phyloP scores from a whole-genome alignment of 2,113 vertebrate species.

The Indicator maculatus region DNA sequence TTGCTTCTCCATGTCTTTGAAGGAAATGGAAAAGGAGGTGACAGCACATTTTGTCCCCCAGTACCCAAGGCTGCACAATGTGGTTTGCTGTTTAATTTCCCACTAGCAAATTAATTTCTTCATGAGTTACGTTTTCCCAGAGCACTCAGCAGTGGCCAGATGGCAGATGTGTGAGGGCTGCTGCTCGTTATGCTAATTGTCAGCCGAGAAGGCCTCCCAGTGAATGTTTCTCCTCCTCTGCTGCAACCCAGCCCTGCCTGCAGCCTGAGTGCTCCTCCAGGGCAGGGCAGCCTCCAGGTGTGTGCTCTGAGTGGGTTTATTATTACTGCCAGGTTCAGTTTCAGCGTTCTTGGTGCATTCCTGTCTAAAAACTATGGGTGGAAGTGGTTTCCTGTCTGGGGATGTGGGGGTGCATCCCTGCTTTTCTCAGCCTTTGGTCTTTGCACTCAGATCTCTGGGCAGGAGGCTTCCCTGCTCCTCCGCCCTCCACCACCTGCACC shows the following conservation, averaged over 20 bases:
- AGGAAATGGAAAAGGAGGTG: not conserved
- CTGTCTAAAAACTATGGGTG: rapidly evolving
- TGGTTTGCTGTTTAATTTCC: not conserved
- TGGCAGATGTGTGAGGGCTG: constrained; percentile 17
- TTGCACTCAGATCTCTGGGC: too few species aligned
- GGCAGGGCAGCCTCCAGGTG: too few species aligned
- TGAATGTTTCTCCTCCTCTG: not conserved
- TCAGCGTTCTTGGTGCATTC: not conserved
- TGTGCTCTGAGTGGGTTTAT: rapidly evolving
- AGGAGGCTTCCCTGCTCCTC: not conserved
- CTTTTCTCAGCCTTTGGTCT: not conserved
- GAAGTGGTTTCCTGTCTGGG: not conserved
- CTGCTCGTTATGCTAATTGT: constrained; percentile 5
- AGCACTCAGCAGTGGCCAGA: not conserved
- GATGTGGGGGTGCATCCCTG: rapidly evolving
- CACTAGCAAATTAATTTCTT: not conserved
- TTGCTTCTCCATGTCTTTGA: not conserved
- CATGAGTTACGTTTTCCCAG: not conserved
- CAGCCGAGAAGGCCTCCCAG: not conserved
- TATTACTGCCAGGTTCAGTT: not conserved
- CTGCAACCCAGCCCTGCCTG: not conserved
- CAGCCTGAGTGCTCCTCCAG: not conserved
- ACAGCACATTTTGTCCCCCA: not conserved
- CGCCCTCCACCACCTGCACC: rapidly evolving
- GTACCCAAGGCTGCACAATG: not conserved